Conservation (phyloP, 2,888 invertebrate genomes). For the Drymonia ruficornis region DNA sequence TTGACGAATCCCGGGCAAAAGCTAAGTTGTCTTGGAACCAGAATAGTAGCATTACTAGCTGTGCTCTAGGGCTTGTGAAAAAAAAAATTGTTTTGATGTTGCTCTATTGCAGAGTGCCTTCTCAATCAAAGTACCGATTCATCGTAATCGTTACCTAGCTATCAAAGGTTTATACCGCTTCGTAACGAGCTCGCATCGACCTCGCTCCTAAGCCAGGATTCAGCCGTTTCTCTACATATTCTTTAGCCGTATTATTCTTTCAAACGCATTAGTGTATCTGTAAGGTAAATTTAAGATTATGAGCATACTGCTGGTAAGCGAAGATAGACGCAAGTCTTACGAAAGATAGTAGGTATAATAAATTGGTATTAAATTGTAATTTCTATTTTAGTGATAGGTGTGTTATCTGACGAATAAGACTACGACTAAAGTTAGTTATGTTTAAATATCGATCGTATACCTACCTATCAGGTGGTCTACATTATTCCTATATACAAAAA, state of each 20-base stretch:
- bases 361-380: conserved; percentile 8
- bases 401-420: background rate
- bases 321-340: background rate
- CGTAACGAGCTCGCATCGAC: conserved; percentile 7
- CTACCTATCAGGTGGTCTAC: too few species aligned
- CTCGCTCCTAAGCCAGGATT: conserved; percentile 21
- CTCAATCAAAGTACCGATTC: background rate
- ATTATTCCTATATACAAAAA: too few species aligned
- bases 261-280: conserved; percentile 2
- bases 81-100: too few species aligned
- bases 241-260: conserved; percentile 10
- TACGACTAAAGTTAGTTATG: too few species aligned
- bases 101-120: background rate
- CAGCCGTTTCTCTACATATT: conserved; percentile 16
- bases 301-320: background rate
- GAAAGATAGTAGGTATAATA: too few species aligned
- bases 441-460: too few species aligned
- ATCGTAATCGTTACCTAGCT: background rate
- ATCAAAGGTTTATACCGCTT: background rate
- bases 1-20: too few species aligned
- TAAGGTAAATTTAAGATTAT: background rate
- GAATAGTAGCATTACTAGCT: too few species aligned
- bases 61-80: too few species aligned
- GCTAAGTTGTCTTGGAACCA: too few species aligned
- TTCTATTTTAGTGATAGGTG: conserved; percentile 17